Base-by-base conservation (phyloP, 2,888 invertebrate genomes). In the Pimpla rufipes region DNA sequence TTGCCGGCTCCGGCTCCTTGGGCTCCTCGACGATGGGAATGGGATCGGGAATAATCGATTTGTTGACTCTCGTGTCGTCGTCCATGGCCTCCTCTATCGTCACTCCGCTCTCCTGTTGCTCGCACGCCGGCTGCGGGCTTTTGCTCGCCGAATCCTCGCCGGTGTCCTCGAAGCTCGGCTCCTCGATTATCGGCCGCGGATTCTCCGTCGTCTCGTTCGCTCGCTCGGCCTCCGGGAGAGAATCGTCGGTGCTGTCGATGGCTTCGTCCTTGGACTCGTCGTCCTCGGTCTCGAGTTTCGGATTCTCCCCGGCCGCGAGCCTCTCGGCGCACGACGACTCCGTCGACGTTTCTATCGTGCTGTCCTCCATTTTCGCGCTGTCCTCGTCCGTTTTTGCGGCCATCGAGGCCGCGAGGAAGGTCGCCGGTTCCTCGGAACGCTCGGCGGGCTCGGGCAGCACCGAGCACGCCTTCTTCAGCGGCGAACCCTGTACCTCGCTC, bases 21-120 rank as follows among this genome's bases (percentile, higher is more conserved):
- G 93, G 90, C 74, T 92, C 91, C 52, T 93, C 92, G 5, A 92
- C 73, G 10, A 91, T 90, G 13, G 90, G 91, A 83, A 91, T 89
- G 8, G 93, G 89, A 77, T 92, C 91, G 4, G 91, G 89, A 74
- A 91, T 85, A 62, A 91, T 84, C 5, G 90, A 88, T 62, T 90
- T 90, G 5, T 83, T 83, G 50, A 85, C 40, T 81, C 87, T 88
- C 18, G 76, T 71, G 13, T 85, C 83, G n/a, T 90, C 89, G 8
- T 91, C 91, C 66, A 85, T 86, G n/a, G 89, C 85, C 85, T 93
- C 92, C 64, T 90, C 90, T 87, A 92, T 91, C 8, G 88, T 89
- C 5, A 88, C 81, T 0, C 81, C 57, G n/a, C 73, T 57, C 7
- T 78, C 83, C 29, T 59, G 42, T 16, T 87, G 79, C 23, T 84